Conservation (phyloP, 2,113 vertebrate species). For the Microtus richardsoni region DNA sequence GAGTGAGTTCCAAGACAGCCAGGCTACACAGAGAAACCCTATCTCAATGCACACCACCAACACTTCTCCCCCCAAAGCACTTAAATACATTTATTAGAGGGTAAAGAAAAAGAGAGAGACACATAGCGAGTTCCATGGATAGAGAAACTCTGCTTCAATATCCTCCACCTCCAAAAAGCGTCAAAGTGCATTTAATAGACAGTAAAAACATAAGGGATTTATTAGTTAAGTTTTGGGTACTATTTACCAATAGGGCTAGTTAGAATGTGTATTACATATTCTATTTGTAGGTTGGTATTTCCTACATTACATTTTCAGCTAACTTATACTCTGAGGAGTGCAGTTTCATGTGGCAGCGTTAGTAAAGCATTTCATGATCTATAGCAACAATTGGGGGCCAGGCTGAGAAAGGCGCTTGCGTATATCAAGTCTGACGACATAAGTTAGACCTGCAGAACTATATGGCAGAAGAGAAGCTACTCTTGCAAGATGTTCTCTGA, state of each 20-base stretch:
- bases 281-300: background rate
- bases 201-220: background rate
- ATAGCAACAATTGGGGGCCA: background rate
- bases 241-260: background rate
- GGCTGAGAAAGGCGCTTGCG: no score
- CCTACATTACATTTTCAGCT: background rate
- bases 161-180: background rate
- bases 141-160: background rate
- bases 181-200: background rate
- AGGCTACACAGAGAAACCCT: background rate
- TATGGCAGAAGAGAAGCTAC: background rate
- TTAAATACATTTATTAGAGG: background rate
- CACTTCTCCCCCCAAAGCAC: background rate
- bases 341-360: background rate
- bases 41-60: background rate
- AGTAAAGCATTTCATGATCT: background rate
- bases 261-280: background rate
- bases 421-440: background rate
- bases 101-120: background rate
- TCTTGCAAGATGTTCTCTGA: background rate
- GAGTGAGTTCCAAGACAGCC: background rate
- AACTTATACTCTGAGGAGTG: background rate
- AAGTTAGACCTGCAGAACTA: background rate
- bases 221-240: conserved; percentile 3
- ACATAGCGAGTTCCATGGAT: background rate